Evolutionary conservation across 2,888 invertebrate genomes (phyloP).

Genomic region (Pristionchus exspectatus): DNA sequence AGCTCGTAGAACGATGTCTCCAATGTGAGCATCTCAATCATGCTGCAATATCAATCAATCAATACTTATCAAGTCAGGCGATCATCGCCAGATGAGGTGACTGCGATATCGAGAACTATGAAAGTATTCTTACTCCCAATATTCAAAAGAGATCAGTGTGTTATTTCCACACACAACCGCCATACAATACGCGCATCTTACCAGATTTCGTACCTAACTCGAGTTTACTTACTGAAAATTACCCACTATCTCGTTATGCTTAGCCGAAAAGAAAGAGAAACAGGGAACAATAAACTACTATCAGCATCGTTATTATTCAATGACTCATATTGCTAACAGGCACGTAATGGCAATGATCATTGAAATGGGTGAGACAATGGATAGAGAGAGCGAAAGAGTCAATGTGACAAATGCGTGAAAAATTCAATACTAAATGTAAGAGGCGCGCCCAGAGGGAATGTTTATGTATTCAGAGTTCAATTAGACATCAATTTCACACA

Average conservation of each 20-base stretch:
- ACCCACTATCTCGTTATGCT: too few species aligned
- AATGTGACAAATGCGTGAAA: not conserved
- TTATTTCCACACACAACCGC: not conserved
- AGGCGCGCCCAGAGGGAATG: not conserved
- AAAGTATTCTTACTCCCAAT: not conserved
- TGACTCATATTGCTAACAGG: too few species aligned
- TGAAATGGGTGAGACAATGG: too few species aligned
- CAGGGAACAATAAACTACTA: too few species aligned
- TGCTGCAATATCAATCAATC: constrained; percentile 2
- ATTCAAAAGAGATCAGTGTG: not conserved
- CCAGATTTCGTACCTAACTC: not conserved
- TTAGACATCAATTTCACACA: not conserved
- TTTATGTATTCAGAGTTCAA: not conserved
- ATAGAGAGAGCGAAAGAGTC: too few species aligned
- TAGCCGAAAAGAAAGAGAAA: too few species aligned
- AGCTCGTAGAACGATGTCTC: constrained; percentile 54
- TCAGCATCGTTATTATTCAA: too few species aligned
- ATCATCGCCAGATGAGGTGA: too few species aligned
- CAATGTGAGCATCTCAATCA: constrained; percentile 54
- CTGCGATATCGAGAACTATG: not conserved
- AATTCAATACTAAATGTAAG: not conserved
- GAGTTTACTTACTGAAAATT: not conserved
- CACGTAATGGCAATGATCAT: too few species aligned
- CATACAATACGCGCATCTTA: not conserved
- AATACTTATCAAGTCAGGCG: too few species aligned